Evolutionary conservation across 30 jellyfish, hydroid and myxozoan species (phyloP).

Genomic region (Turritopsis rubra): DNA sequence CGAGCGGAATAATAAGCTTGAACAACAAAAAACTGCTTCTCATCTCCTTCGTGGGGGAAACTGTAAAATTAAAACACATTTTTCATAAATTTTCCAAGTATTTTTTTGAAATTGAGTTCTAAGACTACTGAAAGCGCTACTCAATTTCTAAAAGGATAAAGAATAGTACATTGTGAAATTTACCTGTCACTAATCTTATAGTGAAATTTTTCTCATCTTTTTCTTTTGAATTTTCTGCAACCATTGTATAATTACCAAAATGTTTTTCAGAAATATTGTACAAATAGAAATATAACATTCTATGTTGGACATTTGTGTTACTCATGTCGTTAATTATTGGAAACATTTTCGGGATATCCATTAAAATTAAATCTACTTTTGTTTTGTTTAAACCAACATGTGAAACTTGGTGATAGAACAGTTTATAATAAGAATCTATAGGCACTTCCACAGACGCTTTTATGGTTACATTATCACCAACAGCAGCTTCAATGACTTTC

Average conservation of each 20-base stretch:
- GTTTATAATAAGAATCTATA: not conserved
- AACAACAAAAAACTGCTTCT: not conserved
- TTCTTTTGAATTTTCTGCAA: not conserved
- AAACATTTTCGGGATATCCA: not conserved
- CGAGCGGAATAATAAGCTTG: not conserved
- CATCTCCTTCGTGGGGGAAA: not conserved
- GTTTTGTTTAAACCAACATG: too few species aligned
- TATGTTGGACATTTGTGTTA: not conserved
- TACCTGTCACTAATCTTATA: not conserved
- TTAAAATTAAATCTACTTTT: too few species aligned
- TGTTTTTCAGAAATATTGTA: not conserved
- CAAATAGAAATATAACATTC: not conserved
- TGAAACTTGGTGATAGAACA: not conserved
- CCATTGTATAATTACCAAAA: not conserved
- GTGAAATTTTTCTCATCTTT: not conserved
- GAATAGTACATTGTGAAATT: too few species aligned
- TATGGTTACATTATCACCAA: not conserved
- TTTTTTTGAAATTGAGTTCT: not conserved
- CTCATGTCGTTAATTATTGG: not conserved
- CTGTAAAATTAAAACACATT: not conserved
- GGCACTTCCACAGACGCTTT: not conserved
- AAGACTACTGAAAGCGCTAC: not conserved
- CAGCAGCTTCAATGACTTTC: not conserved
- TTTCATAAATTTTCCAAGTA: not conserved
- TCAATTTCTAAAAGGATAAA: not conserved